Evolutionary conservation across 2,888 invertebrate species (phyloP).

Genomic region (Cotesia congregata): DNA sequence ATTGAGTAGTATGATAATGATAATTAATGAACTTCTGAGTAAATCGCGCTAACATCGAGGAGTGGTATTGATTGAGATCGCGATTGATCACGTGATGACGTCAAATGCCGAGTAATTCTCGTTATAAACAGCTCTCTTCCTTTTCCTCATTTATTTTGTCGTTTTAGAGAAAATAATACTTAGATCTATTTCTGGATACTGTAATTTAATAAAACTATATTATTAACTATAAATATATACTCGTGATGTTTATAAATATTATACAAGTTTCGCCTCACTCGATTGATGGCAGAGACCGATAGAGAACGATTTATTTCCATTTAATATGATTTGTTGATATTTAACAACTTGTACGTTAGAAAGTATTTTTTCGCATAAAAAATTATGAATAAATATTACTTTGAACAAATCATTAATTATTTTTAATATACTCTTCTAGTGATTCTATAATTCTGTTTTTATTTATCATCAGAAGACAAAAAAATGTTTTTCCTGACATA

Average conservation of each 20-base stretch:
- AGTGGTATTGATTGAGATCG: constrained; percentile 15
- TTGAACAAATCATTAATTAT: no score
- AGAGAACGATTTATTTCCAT: no score
- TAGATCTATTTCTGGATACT: constrained; percentile 9
- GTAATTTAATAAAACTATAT: neutral
- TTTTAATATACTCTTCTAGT: no score
- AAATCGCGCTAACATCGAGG: neutral
- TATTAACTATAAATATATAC: neutral
- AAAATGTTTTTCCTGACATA: no score
- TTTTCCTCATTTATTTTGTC: constrained; percentile 6
- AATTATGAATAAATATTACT: no score
- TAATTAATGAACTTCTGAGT: neutral
- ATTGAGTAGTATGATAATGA: neutral
- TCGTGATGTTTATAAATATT: neutral
- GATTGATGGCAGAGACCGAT: no score
- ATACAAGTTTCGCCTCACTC: neutral
- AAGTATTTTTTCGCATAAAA: no score
- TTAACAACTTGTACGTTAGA: no score
- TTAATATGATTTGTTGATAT: no score
- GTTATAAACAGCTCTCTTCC: constrained; percentile 12
- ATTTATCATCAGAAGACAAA: no score
- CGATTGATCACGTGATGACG: neutral
- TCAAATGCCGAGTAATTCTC: neutral
- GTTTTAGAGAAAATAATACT: constrained; percentile 10
- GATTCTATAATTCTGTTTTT: no score